Evolutionary conservation across 2,888 invertebrate genomes (phyloP), one percentile per base, ranked within the genome.

Genomic region (Drosophila greeni): DNA sequence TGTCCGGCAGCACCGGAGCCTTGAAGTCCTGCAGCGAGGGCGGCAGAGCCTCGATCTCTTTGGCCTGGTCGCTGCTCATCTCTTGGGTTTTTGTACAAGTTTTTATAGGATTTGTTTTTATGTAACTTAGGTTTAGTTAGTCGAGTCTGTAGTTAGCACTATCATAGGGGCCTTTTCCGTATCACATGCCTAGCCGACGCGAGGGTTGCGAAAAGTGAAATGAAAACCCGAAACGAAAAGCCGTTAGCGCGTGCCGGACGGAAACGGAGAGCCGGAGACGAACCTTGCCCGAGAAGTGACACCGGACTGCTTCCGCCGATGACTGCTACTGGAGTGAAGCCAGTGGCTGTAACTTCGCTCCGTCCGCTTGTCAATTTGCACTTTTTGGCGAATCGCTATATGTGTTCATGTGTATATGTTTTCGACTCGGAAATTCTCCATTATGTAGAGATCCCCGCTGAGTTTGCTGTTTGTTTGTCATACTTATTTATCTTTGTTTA

Each of bases 1-100:
- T 75, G 18, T 84, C 74, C 68, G 71, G 73, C 31, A 88, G 83
- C 14, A 47, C 72, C 23, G 88, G 88, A 14, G 85, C 85, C 68
- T 85, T 84, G 48, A 88, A 88, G 39, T 83, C 76, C 69, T 76
- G 76, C 24, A 74, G 40, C 6, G 45, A 33, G 6, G 48, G 64
- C 53, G 53, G 52, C 12, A 33, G 26, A 20, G 37, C 55, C 18
- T 64, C 59, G 23, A 71, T 69, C 54, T 74, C 55, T 18, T 69
- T 68, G 6, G 49, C 18, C 39, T 66, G 65, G 8, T 33, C 65
- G 43, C 58, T 71, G 43, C 66, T 72, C 85, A 84, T 85, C 39
- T 18, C 8, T 31, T 14, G 9, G 7, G 8, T 57, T 54, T 33
- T 26, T n/a, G 3, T 14, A 20, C 1, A 39, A 34, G 9, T 12